Evolutionary conservation across 2,797 vertebrate genomes (phyloP).

Genomic region (Antennarius maculatus): DNA sequence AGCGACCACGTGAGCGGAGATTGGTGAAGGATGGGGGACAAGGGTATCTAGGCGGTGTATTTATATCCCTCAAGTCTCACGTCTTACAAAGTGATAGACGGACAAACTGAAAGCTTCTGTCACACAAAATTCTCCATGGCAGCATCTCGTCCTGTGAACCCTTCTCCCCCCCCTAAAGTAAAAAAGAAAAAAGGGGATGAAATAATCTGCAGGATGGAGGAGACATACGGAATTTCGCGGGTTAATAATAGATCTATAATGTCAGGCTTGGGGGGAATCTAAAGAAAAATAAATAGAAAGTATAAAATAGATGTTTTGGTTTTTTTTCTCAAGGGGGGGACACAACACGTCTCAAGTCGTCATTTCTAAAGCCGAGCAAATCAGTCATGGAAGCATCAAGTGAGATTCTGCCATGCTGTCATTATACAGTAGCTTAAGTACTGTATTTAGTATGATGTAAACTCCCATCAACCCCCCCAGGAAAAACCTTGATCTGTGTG

Average conservation of each 20-base stretch:
- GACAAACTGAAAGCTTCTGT: constrained; percentile 74
- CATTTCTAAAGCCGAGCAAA: constrained; percentile 60
- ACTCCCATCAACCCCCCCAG: constrained; percentile 34
- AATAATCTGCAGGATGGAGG: constrained; percentile 40
- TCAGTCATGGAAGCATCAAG: constrained; percentile 56
- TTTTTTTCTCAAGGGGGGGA: constrained; percentile 50
- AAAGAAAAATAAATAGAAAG: constrained; percentile 59
- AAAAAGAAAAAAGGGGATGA: constrained; percentile 22
- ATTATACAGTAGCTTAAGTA: constrained; percentile 42
- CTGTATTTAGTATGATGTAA: constrained; percentile 52
- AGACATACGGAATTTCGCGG: constrained; percentile 42
- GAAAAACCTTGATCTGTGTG: constrained; percentile 54
- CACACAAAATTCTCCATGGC: constrained; percentile 71
- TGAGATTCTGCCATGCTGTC: constrained; percentile 28
- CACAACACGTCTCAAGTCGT: constrained; percentile 60
- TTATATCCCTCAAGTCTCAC: constrained; percentile 79
- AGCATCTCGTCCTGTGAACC: constrained; percentile 38
- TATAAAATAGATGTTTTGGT: constrained; percentile 54
- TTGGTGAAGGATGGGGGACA: constrained; percentile 69
- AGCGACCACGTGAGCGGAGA: constrained; percentile 53
- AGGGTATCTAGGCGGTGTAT: constrained; percentile 76
- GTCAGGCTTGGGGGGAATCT: constrained; percentile 43
- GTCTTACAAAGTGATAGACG: constrained; percentile 77
- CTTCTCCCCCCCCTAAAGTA: constrained; percentile 27
- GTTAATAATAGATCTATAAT: constrained; percentile 52